Evolutionary conservation across 2,888 invertebrate species (phyloP).

Genomic region (Diadromus collaris): DNA sequence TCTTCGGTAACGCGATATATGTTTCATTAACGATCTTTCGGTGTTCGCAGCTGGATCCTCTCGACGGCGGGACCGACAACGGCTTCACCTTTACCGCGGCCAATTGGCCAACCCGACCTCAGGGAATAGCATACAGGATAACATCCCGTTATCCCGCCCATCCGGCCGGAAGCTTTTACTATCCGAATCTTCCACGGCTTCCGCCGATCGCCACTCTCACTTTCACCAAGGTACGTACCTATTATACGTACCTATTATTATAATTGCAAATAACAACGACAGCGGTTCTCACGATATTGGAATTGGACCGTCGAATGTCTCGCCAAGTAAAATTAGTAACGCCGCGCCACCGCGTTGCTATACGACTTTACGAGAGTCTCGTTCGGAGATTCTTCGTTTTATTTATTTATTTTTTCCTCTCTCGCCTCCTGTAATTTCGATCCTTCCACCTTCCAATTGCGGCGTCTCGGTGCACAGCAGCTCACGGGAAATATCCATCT

Average conservation of each 20-base stretch:
- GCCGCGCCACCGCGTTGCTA: not conserved
- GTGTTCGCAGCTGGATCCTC: constrained; percentile 88
- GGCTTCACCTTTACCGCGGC: constrained; percentile 98
- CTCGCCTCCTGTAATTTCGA: constrained; percentile 9
- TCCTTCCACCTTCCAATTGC: not conserved
- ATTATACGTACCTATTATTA: constrained; percentile 14
- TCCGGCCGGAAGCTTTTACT: constrained; percentile 97
- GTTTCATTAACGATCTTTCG: constrained; percentile 45
- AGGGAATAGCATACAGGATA: constrained; percentile 93
- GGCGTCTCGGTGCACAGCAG: constrained; percentile 39
- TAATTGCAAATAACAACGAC: not conserved
- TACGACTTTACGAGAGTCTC: constrained; percentile 22
- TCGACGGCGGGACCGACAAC: constrained; percentile 97
- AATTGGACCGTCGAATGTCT: not conserved
- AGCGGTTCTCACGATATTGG: not conserved
- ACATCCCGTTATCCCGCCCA: constrained; percentile 94
- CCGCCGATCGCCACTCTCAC: constrained; percentile 96
- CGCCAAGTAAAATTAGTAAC: not conserved
- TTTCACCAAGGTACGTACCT: constrained; percentile 93
- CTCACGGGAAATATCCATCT: constrained; percentile 48
- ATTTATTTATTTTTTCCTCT: constrained; percentile 14
- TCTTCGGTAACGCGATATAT: constrained; percentile 26
- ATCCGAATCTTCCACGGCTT: constrained; percentile 92
- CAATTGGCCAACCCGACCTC: constrained; percentile 96
- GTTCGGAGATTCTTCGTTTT: constrained; percentile 12